Percentiles rank a stretch among this genome's conserved stretches.
These are phyloP conservation scores for Drosophila seguyi DNA, from an alignment of 1,140 invertebrate species.

Conservation along the genomic window DNA sequence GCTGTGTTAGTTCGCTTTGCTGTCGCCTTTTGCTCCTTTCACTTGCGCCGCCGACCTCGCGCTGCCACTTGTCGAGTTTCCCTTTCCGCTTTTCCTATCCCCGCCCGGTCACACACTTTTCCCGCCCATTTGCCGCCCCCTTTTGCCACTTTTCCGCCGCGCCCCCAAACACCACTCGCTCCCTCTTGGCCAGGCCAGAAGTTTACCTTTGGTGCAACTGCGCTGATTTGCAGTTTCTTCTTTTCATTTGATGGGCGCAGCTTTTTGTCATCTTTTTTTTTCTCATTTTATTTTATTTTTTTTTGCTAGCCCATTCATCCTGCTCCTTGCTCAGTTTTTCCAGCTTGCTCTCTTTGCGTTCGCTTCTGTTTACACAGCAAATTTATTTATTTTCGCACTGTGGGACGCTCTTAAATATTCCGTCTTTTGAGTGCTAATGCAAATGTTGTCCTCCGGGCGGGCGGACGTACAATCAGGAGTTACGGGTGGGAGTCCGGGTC, in stretches of 20 bases:
- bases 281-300: constrained; percentile 12
- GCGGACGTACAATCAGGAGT: constrained; percentile 42
- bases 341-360: constrained; percentile 41
- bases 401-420: constrained; percentile 80
- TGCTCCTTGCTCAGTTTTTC: constrained; percentile 31
- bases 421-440: constrained; percentile 74
- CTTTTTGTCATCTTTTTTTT: constrained; percentile 37
- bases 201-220: constrained; percentile 73
- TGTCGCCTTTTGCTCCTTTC: constrained; percentile 67
- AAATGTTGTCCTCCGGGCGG: constrained; percentile 64
- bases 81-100: neutral
- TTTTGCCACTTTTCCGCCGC: constrained; percentile 5
- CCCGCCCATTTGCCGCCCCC: neutral
- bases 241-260: constrained; percentile 69
- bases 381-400: constrained; percentile 81
- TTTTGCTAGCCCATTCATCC: constrained; percentile 45
- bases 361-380: constrained; percentile 78
- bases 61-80: constrained; percentile 62
- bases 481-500: neutral
- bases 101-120: constrained; percentile 14
- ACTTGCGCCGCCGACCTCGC: constrained; percentile 47
- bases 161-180: neutral
- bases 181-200: constrained; percentile 48
- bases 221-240: constrained; percentile 77
- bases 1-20: constrained; percentile 66